phyloP scores from a whole-genome alignment of 2,888 invertebrate species.

The Crematogaster levior region DNA sequence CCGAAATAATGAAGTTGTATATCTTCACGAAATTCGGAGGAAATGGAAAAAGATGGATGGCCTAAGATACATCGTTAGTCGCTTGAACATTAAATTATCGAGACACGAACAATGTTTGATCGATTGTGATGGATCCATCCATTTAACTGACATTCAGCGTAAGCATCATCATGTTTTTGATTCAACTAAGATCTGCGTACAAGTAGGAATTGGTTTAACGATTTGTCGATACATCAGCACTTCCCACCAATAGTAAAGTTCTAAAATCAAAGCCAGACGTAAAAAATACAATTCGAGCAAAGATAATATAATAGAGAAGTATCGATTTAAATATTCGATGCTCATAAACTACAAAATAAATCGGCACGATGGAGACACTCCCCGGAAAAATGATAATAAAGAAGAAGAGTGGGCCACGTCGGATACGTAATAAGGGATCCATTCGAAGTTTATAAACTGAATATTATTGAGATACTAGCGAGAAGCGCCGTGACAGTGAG shows the following conservation, averaged over 20 bases:
- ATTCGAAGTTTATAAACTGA: slow-evolving; percentile 83
- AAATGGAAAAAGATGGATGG: slow-evolving; percentile 59
- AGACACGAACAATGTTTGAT: slow-evolving; percentile 57
- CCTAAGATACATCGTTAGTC: slow-evolving; percentile 51
- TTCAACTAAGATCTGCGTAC: neutral
- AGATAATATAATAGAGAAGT: neutral
- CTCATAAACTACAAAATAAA: slow-evolving; percentile 20
- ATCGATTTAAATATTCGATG: neutral
- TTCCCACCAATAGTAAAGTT: neutral
- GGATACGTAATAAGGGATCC: slow-evolving; percentile 75
- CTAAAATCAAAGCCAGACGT: neutral
- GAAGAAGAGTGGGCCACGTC: slow-evolving; percentile 15
- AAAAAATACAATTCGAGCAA: neutral
- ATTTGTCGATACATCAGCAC: neutral
- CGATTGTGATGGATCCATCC: slow-evolving; percentile 66
- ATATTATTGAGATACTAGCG: slow-evolving; percentile 83
- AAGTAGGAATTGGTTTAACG: neutral
- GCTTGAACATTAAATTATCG: slow-evolving; percentile 60
- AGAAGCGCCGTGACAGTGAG: slow-evolving; percentile 79
- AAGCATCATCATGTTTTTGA: slow-evolving; percentile 19
- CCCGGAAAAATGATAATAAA: slow-evolving; percentile 18
- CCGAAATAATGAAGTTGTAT: slow-evolving; percentile 42
- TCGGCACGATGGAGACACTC: neutral
- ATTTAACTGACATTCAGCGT: slow-evolving; percentile 2
- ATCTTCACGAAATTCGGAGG: slow-evolving; percentile 24